Base-by-base conservation (phyloP, 2,888 invertebrate species). In the Stenodema calcarata region DNA sequence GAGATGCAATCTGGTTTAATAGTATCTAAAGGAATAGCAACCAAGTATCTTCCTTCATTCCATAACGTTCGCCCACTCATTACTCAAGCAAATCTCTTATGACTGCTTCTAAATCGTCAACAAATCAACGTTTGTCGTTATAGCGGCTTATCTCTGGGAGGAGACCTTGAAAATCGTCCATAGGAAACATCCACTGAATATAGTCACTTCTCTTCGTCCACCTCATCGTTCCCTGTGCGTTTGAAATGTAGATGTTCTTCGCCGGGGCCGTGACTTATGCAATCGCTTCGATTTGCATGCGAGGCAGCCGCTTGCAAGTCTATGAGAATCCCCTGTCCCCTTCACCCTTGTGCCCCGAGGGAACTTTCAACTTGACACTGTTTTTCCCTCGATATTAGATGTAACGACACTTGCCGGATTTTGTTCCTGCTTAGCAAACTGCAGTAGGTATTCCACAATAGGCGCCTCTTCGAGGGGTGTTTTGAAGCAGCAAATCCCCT, bases 301-400 rank as follows among this genome's bases (percentile, higher is more conserved):
- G 62, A 62, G 62, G 62, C 62, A 62, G 62, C 62, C 62, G 62
- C 62, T 62, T 27, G 62, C 23, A 62, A 62, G 62, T 62, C 62
- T 62, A 62, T 62, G 62, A 62, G 62, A 62, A 62, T 18, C 62
- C 62, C 27, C 23, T 18, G 2, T 1, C 27, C 62, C 62, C 12
- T 11, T 62, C 3, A n/a, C n/a, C 62, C 23, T 9, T 23, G 23
- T 62, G 23, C 27, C 62, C 62, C 27, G 9, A 62, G 9, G 62
- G 62, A 62, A 62, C 62, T 62, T 62, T 62, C 62, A 62, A 62
- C 62, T 62, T 62, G 62, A 62, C 62, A 62, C 62, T 62, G 62
- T 62, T 62, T 62, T 62, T 23, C 23, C 23, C 12, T 18, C 62
- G 23, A 23, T 62, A 23, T 23, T 23, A 62, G 62, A 62, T 62